Base-by-base conservation (phyloP, 35 echinoderm and acorn worm genomes). In the Apostichopus japonicus region DNA sequence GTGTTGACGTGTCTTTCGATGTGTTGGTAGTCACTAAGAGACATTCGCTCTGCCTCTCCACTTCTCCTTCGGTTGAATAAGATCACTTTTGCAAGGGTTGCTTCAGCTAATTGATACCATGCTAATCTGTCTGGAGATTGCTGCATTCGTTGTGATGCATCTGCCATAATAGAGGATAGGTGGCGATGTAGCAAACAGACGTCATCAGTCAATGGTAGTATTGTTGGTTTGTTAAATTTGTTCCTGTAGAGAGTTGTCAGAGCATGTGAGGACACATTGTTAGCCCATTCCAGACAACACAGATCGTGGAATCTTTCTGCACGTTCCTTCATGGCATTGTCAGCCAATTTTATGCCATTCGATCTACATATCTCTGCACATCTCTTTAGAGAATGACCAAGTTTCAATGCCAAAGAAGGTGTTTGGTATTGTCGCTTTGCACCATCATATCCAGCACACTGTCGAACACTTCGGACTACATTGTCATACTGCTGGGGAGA, bases 281-380 rank as follows among this genome's bases (percentile, higher is more conserved):
- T 24, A 56, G 79, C 65, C 94, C 94, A 95, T 52, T 92, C 87
- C n/a, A 92, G 13, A 61, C 14, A 22, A 72, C 90, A 95, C 10
- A 95, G 80, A 92, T 95, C 62, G 10, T 51, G 15, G 78, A 92
- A 95, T 23, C 79, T 52, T 77, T 92, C 80, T 77, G 17, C 73
- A 7, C 8, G 6, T 77, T 77, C 73, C 24, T 77, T 6, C 73
- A 22, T 17, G 9, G 16, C 24, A 7, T 77, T 6, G 24, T 77
- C 73, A n/a, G 6, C 73, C 17, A 17, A 8, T 17, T 8, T 77
- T 8, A 77, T 77, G 9, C 19, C 73, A 7, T 77, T 9, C 9
- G 73, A 9, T 77, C 16, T 77, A 7, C 24, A 17, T 22, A 77
- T 77, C 9, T 77, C 73, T 14, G 73, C 1, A 77, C 73, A 77